A percentile compares a stretch with the other conserved stretches of the same genome.
These are phyloP conservation scores for Ectobius pallidus DNA, from an alignment of 2,888 invertebrate species.

Conservation along the genomic window DNA sequence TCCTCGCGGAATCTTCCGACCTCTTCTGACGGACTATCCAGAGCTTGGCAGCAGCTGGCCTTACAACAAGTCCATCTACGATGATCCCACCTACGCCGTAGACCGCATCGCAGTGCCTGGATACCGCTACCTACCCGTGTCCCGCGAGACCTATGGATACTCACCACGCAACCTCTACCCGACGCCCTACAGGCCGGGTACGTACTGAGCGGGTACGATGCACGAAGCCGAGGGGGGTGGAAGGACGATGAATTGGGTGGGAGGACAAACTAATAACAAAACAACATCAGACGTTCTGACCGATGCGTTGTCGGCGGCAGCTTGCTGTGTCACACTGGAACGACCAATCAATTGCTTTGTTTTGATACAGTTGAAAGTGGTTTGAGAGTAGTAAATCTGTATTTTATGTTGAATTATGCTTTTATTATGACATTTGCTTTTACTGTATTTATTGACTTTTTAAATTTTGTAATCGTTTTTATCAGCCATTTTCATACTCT, in stretches of 20 bases:
- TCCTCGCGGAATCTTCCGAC: conserved; percentile 68
- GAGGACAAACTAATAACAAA: background rate
- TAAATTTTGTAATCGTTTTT: background rate
- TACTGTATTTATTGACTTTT: too few relatives aligned
- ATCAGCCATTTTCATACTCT: conserved; percentile 17
- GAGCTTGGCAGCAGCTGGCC: conserved; percentile 75
- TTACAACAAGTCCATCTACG: conserved; percentile 84
- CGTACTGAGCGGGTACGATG: conserved; percentile 58
- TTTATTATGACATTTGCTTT: background rate
- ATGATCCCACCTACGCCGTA: conserved; percentile 79
- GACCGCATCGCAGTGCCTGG: conserved; percentile 87
- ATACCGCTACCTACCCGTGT: conserved; percentile 89
- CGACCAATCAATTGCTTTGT: background rate
- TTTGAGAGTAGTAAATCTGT: background rate
- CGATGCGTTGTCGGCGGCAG: background rate
- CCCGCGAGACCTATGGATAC: conserved; percentile 89
- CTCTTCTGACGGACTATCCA: conserved; percentile 74
- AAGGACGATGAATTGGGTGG: background rate
- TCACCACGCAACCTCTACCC: conserved; percentile 86
- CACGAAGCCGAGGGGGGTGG: background rate
- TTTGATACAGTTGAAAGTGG: conserved; percentile 18
- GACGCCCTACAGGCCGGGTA: conserved; percentile 85
- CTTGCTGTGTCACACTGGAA: background rate
- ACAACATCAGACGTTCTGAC: background rate
- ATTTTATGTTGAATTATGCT: background rate